phyloP scores from a whole-genome alignment of 2,113 vertebrate genomes.

The Seriola quinqueradiata region DNA sequence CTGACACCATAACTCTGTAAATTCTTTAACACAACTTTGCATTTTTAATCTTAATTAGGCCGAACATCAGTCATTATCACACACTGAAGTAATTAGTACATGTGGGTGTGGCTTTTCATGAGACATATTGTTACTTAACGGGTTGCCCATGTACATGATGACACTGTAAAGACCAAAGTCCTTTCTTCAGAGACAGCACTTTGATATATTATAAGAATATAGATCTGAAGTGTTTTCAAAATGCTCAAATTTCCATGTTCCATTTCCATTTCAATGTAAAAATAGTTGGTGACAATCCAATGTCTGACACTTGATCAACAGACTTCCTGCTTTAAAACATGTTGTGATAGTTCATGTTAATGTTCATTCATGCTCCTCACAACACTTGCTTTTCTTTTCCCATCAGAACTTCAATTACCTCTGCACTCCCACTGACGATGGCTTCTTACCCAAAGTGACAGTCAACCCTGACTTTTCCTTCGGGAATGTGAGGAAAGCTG shows the following conservation, averaged over 20 bases:
- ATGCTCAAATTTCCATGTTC: no score
- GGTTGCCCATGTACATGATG: neutral
- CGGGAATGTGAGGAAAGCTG: constrained; percentile 83
- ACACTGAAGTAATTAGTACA: neutral
- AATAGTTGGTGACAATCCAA: neutral
- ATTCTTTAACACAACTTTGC: neutral
- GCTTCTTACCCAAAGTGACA: constrained; percentile 84
- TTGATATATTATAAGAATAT: neutral
- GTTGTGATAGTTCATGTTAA: neutral
- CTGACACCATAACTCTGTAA: no score
- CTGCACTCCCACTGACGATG: constrained; percentile 86
- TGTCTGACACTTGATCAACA: neutral
- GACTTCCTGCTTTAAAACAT: neutral
- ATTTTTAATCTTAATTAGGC: neutral
- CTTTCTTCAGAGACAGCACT: neutral
- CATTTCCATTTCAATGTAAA: neutral
- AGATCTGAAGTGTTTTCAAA: neutral
- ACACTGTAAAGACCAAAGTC: neutral
- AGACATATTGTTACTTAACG: neutral
- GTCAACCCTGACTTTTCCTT: constrained; percentile 87
- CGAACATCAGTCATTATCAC: neutral
- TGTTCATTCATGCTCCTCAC: neutral
- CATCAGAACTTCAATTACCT: constrained; percentile 87
- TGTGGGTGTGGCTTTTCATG: neutral
- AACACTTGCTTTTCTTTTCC: neutral